phyloP scores from a whole-genome alignment of 1,140 invertebrate genomes.

The Myzus persicae region DNA sequence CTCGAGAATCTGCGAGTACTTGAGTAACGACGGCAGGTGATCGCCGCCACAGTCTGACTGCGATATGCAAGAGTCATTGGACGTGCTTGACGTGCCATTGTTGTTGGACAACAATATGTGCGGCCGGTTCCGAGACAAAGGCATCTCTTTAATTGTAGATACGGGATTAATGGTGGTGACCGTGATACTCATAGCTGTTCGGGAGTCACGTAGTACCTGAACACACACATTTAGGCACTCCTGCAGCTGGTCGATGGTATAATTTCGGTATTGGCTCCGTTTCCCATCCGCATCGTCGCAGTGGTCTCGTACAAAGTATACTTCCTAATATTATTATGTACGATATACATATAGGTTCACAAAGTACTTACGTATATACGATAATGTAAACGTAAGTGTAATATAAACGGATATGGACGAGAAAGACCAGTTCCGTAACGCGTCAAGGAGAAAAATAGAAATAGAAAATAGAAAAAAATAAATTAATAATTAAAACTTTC shows the following conservation, averaged over 20 bases:
- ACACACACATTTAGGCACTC: background rate
- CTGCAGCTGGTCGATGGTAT: background rate
- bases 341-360: background rate
- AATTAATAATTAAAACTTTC: background rate
- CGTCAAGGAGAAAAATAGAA: background rate
- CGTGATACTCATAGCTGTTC: conserved; percentile 51
- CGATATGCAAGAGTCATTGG: conserved; percentile 41
- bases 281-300: background rate
- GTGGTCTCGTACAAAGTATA: background rate
- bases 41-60: conserved; percentile 42
- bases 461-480: background rate
- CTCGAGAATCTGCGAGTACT: conserved; percentile 38
- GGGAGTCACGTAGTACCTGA: background rate
- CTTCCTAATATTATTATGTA: background rate
- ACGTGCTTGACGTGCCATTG: conserved; percentile 36
- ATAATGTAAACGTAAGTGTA: background rate
- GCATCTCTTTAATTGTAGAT: conserved; percentile 54
- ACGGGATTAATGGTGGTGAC: conserved; percentile 49
- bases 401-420: background rate
- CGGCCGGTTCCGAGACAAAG: conserved; percentile 43
- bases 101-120: conserved; percentile 51
- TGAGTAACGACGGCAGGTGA: conserved; percentile 52
- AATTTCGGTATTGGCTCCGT: background rate
- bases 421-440: background rate
- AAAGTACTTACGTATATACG: background rate